Base-by-base conservation (phyloP, 35 echinoderm and acorn worm genomes). In the Lytechinus variegatus region DNA sequence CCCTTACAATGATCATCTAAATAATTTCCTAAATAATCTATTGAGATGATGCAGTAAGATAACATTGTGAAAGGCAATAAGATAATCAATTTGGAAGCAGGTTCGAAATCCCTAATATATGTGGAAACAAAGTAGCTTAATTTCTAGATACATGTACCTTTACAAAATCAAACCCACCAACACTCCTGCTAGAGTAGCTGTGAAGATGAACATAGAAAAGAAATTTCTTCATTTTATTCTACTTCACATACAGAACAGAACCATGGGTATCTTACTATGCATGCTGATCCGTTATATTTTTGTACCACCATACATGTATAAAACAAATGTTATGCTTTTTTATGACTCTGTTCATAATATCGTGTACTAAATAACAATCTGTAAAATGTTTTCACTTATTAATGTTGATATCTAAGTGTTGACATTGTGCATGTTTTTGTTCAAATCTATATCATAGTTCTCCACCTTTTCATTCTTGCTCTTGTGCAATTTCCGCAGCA, bases 291-390 rank as follows among this genome's bases (percentile, higher is more conserved):
- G 19, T n/a, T 24, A n/a, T 71, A 71, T 79, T 24, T 79, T 24
- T 79, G 66, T 79, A 79, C 66, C 66, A 79, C 66, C 66, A 79
- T 79, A 24, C n/a, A 79, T 58, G 11, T 56, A 56, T 56, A 58
- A 79, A 79, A 79, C 19, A 79, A 79, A 79, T 79, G 66, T 24
- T 79, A n/a, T 79, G 66, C n/a, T 79, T 79, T 19, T 79, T 79
- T 79, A 79, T 79, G 66, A 79, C 66, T 79, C 66, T 79, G 66
- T 79, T 24, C 66, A 79, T 79, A 79, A 79, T 79, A 79, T 79
- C 66, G n/a, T 79, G 66, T 79, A 24, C 66, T 79, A 24, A 79
- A 79, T 79, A 24, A 79, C 66, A 79, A 79, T 79, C 66, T 79
- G 66, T 79, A 79, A 24, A 19, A 79, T 79, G 66, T 79, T 79